A percentile compares a stretch with the other conserved stretches of the same genome.
phyloP scores from a whole-genome alignment of 2,113 vertebrate species.

The Tichodroma muraria region DNA sequence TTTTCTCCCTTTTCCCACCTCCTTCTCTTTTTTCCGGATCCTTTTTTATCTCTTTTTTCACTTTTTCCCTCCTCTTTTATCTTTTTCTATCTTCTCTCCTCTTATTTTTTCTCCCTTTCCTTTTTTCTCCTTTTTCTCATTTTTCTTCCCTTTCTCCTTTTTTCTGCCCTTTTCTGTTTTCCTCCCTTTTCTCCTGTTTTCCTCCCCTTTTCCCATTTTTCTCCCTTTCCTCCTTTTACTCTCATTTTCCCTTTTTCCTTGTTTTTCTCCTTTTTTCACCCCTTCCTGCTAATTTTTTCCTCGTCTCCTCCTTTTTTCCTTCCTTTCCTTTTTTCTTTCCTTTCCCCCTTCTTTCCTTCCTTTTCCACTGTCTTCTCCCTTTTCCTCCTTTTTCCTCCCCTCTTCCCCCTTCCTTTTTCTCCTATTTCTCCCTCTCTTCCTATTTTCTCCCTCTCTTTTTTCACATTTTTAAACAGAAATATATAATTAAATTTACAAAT shows the following conservation, averaged over 20 bases:
- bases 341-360: background rate
- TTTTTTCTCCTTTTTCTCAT: background rate
- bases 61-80: background rate
- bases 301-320: too few relatives aligned
- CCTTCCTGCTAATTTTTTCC: background rate
- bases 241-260: too few relatives aligned
- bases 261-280: background rate
- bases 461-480: conserved; percentile 83
- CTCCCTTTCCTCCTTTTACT: background rate
- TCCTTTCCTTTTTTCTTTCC: background rate
- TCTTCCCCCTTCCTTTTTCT: background rate
- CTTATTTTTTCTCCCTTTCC: background rate
- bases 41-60: background rate
- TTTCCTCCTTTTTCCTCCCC: background rate
- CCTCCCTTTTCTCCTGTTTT: background rate
- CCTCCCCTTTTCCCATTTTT: background rate
- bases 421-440: background rate
- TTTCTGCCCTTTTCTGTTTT: background rate
- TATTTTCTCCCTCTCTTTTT: background rate
- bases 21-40: background rate
- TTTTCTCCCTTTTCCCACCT: background rate
- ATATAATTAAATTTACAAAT: conserved; percentile 88
- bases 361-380: too few relatives aligned
- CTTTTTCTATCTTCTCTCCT: background rate
- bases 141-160: too few relatives aligned